phyloP scores from a whole-genome alignment of 2,113 vertebrate genomes.

The Balaeniceps rex region DNA sequence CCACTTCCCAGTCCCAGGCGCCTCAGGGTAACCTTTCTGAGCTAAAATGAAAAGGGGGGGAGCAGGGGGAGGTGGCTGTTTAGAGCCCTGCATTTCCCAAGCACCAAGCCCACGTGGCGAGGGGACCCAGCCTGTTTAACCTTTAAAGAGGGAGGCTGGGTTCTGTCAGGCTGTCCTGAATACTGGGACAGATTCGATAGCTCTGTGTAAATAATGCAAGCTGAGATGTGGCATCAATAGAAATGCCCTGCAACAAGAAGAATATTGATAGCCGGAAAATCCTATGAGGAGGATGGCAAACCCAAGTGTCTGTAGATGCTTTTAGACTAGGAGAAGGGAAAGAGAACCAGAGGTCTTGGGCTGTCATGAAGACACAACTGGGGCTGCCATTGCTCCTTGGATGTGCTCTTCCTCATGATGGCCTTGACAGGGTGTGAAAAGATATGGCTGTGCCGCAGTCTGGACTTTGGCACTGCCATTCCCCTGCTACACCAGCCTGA shows the following conservation, averaged over 20 bases:
- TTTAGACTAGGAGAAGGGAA: background rate
- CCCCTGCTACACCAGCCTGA: background rate
- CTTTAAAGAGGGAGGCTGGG: background rate
- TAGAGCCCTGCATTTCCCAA: background rate
- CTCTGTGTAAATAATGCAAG: conserved; percentile 14
- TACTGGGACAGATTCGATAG: background rate
- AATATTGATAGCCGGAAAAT: conserved; percentile 54
- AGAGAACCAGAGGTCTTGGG: background rate
- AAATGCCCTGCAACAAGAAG: conserved; percentile 39
- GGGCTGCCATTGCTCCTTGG: background rate
- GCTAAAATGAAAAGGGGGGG: background rate
- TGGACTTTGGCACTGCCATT: background rate
- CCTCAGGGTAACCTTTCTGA: conserved; percentile 18
- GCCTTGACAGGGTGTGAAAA: background rate
- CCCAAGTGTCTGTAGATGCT: background rate
- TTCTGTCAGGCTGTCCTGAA: conserved; percentile 6
- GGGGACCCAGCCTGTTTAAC: background rate
- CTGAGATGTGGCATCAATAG: conserved; percentile 35
- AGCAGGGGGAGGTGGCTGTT: background rate
- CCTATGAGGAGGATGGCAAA: conserved; percentile 14
- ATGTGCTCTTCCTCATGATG: background rate
- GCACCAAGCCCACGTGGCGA: background rate
- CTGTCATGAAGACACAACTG: background rate
- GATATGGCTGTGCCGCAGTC: background rate
- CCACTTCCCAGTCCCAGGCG: background rate